Conservation (phyloP, 2,888 invertebrate genomes). For the Meloe dianella region DNA sequence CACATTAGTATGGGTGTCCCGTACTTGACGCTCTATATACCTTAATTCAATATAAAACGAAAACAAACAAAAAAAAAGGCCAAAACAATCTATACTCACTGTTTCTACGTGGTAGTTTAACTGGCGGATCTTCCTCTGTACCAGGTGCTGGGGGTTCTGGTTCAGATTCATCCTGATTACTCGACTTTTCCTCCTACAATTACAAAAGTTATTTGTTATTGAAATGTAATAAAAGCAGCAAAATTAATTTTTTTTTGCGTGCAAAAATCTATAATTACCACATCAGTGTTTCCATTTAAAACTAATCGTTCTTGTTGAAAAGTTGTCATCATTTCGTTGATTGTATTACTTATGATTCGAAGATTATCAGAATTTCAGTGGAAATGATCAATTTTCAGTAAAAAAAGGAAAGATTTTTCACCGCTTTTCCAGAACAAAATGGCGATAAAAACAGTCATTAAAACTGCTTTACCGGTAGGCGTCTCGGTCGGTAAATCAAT, state of each 20-base stretch:
- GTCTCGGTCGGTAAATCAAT: slow-evolving; percentile 9
- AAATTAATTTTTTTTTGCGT: not conserved
- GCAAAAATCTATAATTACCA: slow-evolving; percentile 25
- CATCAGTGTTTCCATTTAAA: slow-evolving; percentile 40
- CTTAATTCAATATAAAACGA: slow-evolving; percentile 28
- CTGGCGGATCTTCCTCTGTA: slow-evolving; percentile 51
- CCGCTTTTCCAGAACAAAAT: slow-evolving; percentile 23
- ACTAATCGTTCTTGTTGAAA: slow-evolving; percentile 52
- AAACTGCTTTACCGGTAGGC: not conserved
- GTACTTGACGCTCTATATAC: slow-evolving; percentile 47
- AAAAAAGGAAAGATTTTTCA: not conserved
- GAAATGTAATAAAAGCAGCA: too few species aligned
- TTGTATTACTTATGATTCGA: not conserved
- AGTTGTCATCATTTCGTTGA: slow-evolving; percentile 53
- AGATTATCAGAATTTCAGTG: not conserved
- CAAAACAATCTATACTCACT: slow-evolving; percentile 48
- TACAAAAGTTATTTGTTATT: not conserved
- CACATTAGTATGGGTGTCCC: slow-evolving; percentile 59
- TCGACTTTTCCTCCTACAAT: not conserved
- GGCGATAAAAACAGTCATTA: slow-evolving; percentile 13
- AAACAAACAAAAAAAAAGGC: slow-evolving; percentile 23
- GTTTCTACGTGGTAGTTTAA: slow-evolving; percentile 46
- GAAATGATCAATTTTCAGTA: not conserved
- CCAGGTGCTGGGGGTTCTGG: slow-evolving; percentile 55
- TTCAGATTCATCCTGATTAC: slow-evolving; percentile 26